Conservation (phyloP, 2,888 invertebrate species). For the Anthoptus insignis region DNA sequence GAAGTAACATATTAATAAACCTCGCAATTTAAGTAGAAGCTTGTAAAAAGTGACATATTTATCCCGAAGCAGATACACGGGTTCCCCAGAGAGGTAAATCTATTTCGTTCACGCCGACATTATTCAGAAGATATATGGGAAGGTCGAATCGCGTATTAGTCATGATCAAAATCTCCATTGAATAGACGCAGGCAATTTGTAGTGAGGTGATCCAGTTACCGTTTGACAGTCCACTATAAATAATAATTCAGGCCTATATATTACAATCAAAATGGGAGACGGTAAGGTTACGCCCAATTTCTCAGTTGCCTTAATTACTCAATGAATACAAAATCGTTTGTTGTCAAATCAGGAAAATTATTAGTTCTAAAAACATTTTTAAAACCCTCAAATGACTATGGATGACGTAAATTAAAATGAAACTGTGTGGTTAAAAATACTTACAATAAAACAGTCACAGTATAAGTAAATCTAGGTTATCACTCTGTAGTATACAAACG, state of each 20-base stretch:
- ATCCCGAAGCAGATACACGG: slow-evolving; percentile 16
- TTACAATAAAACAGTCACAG: slow-evolving; percentile 52
- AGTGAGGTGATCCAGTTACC: slow-evolving; percentile 1
- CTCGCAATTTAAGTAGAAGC: too few relatives aligned
- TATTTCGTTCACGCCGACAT: slow-evolving; percentile 11
- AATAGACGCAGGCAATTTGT: slow-evolving; percentile 26
- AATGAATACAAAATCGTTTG: too few relatives aligned
- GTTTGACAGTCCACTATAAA: slow-evolving; percentile 15
- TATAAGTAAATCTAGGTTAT: slow-evolving; percentile 51
- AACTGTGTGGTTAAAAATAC: slow-evolving; percentile 33
- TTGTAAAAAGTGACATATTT: too few relatives aligned
- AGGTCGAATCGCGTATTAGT: slow-evolving; percentile 29
- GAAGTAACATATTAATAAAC: too few relatives aligned
- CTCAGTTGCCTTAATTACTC: too few relatives aligned
- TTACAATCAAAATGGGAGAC: too few relatives aligned
- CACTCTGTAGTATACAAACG: slow-evolving; percentile 55
- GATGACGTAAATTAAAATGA: too few relatives aligned
- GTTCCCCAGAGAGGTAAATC: background rate
- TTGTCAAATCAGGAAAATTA: too few relatives aligned
- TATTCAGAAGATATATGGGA: slow-evolving; percentile 32
- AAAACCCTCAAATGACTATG: too few relatives aligned
- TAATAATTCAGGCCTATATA: too few relatives aligned
- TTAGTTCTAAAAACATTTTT: too few relatives aligned
- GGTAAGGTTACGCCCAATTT: too few relatives aligned
- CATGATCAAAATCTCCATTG: slow-evolving; percentile 19